Conservation (phyloP, 2,113 vertebrate species). For the Ornithorhynchus anatinus region DNA sequence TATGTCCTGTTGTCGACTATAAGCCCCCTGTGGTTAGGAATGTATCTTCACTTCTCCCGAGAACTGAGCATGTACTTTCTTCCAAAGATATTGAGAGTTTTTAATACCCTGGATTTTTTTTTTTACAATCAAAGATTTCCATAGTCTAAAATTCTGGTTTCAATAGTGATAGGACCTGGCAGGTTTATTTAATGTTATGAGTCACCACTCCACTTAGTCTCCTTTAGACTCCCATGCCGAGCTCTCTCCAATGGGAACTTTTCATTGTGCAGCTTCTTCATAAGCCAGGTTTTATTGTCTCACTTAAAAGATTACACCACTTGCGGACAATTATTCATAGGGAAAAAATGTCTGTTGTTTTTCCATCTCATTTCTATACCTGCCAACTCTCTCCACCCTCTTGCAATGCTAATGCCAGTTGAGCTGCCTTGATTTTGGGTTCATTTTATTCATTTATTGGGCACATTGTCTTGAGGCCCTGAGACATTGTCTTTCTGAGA, state of each 20-base stretch:
- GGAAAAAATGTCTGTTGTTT: slow-evolving; percentile 54
- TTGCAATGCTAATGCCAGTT: slow-evolving; percentile 37
- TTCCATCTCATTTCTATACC: slow-evolving; percentile 40
- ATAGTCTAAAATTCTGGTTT: not conserved
- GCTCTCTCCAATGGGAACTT: not conserved
- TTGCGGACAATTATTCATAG: slow-evolving; percentile 46
- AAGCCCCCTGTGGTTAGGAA: too few species aligned
- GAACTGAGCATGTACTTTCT: too few species aligned
- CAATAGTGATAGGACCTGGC: not conserved
- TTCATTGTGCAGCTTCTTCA: not conserved
- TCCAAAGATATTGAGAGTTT: too few species aligned
- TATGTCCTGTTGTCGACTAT: too few species aligned
- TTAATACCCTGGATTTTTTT: too few species aligned
- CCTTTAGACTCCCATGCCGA: not conserved
- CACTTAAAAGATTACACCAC: slow-evolving; percentile 3
- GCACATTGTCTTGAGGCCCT: slow-evolving; percentile 28
- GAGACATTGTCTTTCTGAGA: too few species aligned
- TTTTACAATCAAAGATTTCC: not conserved
- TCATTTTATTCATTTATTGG: slow-evolving; percentile 12
- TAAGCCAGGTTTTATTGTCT: slow-evolving; percentile 4
- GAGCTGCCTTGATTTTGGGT: slow-evolving; percentile 34
- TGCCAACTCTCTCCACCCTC: slow-evolving; percentile 27
- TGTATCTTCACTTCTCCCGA: too few species aligned
- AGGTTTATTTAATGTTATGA: not conserved
- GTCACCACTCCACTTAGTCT: too few species aligned